Percentiles rank a stretch among this genome's conserved stretches.
These are phyloP conservation scores for Mythimna albipuncta DNA, from an alignment of 2,888 invertebrate species.

Conservation along the genomic window DNA sequence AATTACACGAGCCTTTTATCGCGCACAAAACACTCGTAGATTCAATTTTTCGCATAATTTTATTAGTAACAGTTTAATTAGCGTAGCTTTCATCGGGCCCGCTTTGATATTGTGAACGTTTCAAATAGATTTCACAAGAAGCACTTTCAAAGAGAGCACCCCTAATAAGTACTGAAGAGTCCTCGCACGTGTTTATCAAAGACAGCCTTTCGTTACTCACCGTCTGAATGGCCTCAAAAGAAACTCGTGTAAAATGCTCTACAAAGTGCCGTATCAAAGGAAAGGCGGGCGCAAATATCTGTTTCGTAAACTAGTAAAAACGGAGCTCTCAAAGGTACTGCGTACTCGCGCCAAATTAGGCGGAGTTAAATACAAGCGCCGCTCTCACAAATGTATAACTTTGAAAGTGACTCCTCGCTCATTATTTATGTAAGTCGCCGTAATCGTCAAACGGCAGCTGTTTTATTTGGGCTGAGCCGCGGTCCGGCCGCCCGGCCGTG, in stretches of 20 bases:
- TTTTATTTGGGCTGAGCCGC: slow-evolving; percentile 79
- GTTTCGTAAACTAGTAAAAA: slow-evolving; percentile 91
- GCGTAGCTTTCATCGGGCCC: slow-evolving; percentile 88
- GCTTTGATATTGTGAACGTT: slow-evolving; percentile 90
- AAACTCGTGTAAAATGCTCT: slow-evolving; percentile 91
- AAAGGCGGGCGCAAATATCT: slow-evolving; percentile 91
- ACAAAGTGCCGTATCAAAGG: slow-evolving; percentile 91
- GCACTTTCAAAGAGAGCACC: slow-evolving; percentile 90
- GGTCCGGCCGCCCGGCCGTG: slow-evolving; percentile 66
- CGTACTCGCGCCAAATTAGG: slow-evolving; percentile 90
- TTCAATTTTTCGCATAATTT: slow-evolving; percentile 89
- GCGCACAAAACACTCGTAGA: slow-evolving; percentile 79
- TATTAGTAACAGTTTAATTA: slow-evolving; percentile 91
- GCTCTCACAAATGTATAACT: slow-evolving; percentile 87
- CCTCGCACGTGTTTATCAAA: slow-evolving; percentile 91
- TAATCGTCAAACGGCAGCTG: slow-evolving; percentile 84
- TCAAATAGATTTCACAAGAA: slow-evolving; percentile 90
- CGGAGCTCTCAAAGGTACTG: slow-evolving; percentile 89
- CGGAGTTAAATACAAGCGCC: slow-evolving; percentile 90
- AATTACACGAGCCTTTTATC: slow-evolving; percentile 76
- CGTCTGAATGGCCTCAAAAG: slow-evolving; percentile 91
- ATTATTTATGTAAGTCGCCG: slow-evolving; percentile 88
- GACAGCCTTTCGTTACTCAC: slow-evolving; percentile 91
- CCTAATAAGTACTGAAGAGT: slow-evolving; percentile 91
- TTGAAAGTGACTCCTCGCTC: slow-evolving; percentile 87